Evolutionary conservation across 1,140 invertebrate species (phyloP), one percentile per base, ranked within the genome.

Genomic region (Sinonovacula constricta): DNA sequence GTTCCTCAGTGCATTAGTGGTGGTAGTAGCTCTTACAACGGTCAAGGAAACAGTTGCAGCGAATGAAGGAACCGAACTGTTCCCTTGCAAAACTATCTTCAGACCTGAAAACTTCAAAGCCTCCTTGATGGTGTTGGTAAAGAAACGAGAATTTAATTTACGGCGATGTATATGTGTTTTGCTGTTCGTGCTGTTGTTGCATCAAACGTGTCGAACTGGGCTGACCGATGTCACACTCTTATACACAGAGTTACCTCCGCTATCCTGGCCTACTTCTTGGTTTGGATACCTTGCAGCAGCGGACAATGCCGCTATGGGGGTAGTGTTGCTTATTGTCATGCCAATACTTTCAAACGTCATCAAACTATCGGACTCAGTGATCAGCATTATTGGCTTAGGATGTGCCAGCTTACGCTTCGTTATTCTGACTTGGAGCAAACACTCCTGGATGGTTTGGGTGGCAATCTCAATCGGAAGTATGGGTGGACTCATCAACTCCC

Each of bases 201-300:
- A 84, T 74, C 83, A 84, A 31, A 82, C 83, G 0, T 84, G 83
- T 28, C 56, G 83, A 54, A 84, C 83, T 1, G 83, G 83, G 24
- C 39, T 84, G 2, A 84, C 80, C 0, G 83, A 84, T 33, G 83
- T 84, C 0, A 84, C 83, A 1, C 59, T 84, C 15, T 71, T 84
- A 0, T 84, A 81, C 53, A 84, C 83, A 15, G 83, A 84, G 60
- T 63, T 79, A 66, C 81, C 83, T 4, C 83, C 83, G 4, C 68
- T 89, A 1, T 81, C 81, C 36, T 89, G 88, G 88, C 80, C 81
- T 3, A 83, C 83, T 15, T 85, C 86, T 26, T 80, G 85, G 83
- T 89, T 88, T 77, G 87, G 87, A 1, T 89, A 88, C 79, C 71
- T 87, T 28, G 74, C 88, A 45, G 87, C 88, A 10, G 79, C 81